Conservation (phyloP, 2,113 vertebrate genomes). For the Thermophis baileyi region DNA sequence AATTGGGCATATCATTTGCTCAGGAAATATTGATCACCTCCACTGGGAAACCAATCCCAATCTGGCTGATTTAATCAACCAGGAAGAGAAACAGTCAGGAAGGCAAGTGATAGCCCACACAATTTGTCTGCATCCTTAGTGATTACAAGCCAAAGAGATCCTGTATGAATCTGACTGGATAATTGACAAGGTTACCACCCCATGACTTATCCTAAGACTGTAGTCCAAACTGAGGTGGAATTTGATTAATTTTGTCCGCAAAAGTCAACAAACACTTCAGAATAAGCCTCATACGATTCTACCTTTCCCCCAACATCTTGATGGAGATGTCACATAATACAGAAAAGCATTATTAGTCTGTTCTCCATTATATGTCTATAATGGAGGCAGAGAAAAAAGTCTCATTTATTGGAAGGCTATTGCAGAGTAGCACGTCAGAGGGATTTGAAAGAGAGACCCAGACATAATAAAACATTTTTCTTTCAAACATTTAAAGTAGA, state of each 20-base stretch:
- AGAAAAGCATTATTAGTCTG: not conserved
- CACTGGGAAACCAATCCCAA: not conserved
- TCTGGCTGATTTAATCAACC: not conserved
- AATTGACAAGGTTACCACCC: not conserved
- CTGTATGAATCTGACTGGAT: not conserved
- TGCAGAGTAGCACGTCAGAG: not conserved
- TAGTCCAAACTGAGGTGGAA: not conserved
- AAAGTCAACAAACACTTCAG: not conserved
- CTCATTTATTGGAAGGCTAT: not conserved
- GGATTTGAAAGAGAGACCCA: not conserved
- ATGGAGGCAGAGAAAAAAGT: not conserved
- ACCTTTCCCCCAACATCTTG: not conserved
- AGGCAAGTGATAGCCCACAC: not conserved
- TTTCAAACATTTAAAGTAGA: not conserved
- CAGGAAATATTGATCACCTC: not conserved
- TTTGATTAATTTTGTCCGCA: not conserved
- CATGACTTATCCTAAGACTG: not conserved
- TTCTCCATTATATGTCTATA: not conserved
- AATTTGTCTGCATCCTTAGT: not conserved
- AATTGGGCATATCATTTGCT: not conserved
- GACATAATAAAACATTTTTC: not conserved
- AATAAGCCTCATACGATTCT: not conserved
- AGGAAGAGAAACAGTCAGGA: not conserved
- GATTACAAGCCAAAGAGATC: not conserved
- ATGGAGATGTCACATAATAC: not conserved